Base-by-base conservation (phyloP, 2,113 vertebrate genomes). In the Elgaria multicarinata region DNA sequence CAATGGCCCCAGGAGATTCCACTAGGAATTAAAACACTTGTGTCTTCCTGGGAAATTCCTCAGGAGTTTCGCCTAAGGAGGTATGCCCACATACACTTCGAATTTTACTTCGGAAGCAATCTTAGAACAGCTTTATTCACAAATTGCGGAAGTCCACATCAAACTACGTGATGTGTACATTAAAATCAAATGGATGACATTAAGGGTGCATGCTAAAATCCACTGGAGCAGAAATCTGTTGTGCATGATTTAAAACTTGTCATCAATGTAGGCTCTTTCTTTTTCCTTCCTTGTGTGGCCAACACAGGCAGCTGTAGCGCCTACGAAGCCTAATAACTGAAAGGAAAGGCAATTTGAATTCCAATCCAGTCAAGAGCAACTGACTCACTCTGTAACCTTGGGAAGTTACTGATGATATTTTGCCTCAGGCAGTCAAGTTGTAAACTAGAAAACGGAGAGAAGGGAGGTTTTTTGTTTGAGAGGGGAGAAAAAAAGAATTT, bases 361-460 rank as follows among this genome's bases (percentile, higher is more conserved):
- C 66, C 46, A 5, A 85, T 6, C 28, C 36, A 89, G 71, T 28
- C 36, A 87, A 71, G 2, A 6, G 6, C 31, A 55, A 6, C 71
- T 88, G 24, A 72, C 26, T 84, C 67, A 83, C 0, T 77, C 42
- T 1, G 6, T 28, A 24, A 24, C 0, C 18, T 46, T 20, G 14
- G 16, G 84, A 82, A 82, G 14, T 50, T 62, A 18, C 81, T 80
- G 24, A 62, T 39, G 50, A 5, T 10, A 80, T 44, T 24, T 69
- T 90, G 1, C 66, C 86, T 86, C 64, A 76, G 80, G 10, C 44
- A 22, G 89, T 72, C 66, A 46, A 90, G 83, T 86, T 26, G 74
- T 62, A 6, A 62, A 12, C 53, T 89, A 91, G 24, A 55, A 86
- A 78, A 87, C 46, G 4, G 67, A 55, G n/a, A 77, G 66, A 86